Evolutionary conservation across 1,140 invertebrate genomes (phyloP).

Genomic region (Drosophila ohnishii): DNA sequence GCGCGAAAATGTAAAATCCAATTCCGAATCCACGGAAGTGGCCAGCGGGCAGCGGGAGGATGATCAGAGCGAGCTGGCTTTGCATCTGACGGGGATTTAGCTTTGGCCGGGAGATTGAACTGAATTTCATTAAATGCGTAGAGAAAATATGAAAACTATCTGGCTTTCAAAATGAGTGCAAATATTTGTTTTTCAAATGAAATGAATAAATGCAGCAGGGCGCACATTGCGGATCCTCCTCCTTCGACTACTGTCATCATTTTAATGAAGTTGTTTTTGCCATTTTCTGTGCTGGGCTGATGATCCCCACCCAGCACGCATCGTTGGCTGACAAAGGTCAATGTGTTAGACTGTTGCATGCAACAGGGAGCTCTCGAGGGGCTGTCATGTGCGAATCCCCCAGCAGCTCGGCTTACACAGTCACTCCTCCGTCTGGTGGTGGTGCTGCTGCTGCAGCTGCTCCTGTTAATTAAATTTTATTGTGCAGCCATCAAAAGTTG

Average conservation of each 20-base stretch:
- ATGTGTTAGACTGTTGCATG: constrained; percentile 45
- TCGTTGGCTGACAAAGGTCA: constrained; percentile 58
- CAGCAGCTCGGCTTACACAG: constrained; percentile 22
- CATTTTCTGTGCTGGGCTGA: constrained; percentile 6
- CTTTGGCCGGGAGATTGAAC: constrained; percentile 14
- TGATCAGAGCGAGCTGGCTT: constrained; percentile 14
- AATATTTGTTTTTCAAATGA: constrained; percentile 78
- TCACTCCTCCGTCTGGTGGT: not conserved
- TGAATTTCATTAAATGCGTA: constrained; percentile 60
- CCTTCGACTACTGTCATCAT: constrained; percentile 24
- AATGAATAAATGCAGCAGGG: constrained; percentile 60
- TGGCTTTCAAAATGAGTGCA: constrained; percentile 47
- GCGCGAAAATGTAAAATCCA: constrained; percentile 42
- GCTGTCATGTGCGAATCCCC: constrained; percentile 23
- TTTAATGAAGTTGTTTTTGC: constrained; percentile 70
- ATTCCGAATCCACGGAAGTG: constrained; percentile 29
- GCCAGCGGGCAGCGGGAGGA: not conserved
- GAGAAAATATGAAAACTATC: constrained; percentile 58
- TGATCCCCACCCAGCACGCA: constrained; percentile 11
- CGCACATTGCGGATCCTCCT: not conserved
- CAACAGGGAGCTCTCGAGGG: constrained; percentile 39
- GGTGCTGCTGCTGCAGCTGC: constrained; percentile 3
- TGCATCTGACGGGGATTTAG: constrained; percentile 40
- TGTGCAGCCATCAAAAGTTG: constrained; percentile 59
- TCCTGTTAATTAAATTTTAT: constrained; percentile 76